These are phyloP conservation scores for Triops longicaudatus DNA, from an alignment of 1,140 invertebrate genomes.

Conservation along the genomic window DNA sequence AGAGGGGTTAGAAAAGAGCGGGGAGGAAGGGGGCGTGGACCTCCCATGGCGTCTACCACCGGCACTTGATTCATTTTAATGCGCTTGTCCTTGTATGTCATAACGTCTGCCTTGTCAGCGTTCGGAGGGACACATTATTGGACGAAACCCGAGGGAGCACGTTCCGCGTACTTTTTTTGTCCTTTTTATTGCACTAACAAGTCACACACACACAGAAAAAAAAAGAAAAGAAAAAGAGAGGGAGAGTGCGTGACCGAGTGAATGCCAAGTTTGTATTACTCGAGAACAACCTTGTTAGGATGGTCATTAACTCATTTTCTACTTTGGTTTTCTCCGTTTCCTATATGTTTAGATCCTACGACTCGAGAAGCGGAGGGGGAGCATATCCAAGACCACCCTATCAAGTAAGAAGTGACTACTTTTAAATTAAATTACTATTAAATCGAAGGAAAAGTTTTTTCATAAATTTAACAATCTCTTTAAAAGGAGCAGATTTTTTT, in stretches of 20 bases:
- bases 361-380: not conserved
- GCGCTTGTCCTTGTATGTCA: constrained; percentile 1
- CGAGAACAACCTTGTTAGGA: constrained; percentile 11
- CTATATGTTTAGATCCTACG: not conserved
- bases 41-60: not conserved
- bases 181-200: constrained; percentile 4
- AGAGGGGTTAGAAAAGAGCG: not conserved
- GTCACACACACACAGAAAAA: too few species aligned
- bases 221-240: not conserved
- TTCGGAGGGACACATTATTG: not conserved
- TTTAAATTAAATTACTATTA: too few species aligned
- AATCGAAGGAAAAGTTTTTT: too few species aligned
- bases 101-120: constrained; percentile 3
- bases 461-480: too few species aligned
- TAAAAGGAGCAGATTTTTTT: too few species aligned
- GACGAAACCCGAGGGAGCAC: not conserved
- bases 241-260: not conserved
- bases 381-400: not conserved
- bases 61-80: constrained; percentile 9
- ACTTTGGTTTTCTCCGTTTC: not conserved
- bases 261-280: not conserved
- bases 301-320: constrained; percentile 1
- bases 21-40: not conserved
- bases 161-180: not conserved
- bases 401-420: too few species aligned